Evolutionary conservation across 1,140 invertebrate species (phyloP), one percentile per base, ranked within the genome.

Genomic region (Euglossa dilemma): DNA sequence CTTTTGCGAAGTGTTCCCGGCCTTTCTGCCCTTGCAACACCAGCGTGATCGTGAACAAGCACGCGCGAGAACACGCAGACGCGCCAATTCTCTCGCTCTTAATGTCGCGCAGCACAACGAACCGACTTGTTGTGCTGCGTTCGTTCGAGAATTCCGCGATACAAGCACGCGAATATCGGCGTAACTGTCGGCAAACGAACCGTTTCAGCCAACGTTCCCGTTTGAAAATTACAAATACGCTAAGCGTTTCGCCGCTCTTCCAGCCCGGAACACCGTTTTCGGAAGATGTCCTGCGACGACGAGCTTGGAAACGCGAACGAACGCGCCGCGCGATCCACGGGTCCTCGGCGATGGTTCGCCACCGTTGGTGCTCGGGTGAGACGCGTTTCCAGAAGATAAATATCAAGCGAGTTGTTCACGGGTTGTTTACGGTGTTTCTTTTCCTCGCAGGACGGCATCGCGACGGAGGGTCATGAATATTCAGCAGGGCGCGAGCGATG

Each of bases 381-480:
- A 9, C 18, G 67, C 28, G 23, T 71, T 59, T 61, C 70, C 54
- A 18, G 3, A 23, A 69, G 72, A 71, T 72, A 54, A 74, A 81
- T 74, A 81, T 81, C 75, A 66, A 81, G 73, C 77, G 64, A 73
- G n/a, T 20, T 12, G 43, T 6, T 18, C 12, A 12, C 9, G 8
- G 47, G 9, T 23, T 45, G 8, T 36, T 36, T 36, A 5, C n/a
- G 0, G 6, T 6, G 23, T 11, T 43, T 11, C 11, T 3, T 9
- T n/a, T 50, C 5, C n/a, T 18, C 23, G 14, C 14, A 28, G 9
- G 20, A 36, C 36, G 36, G 36, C 8, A 54, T 47, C 59, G 59
- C n/a, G n/a, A 7, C 20, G n/a, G 47, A 25, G 14, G 54, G 12
- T 54, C 52, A 71, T 81, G 79, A 81, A 81, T 81, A 81, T 81